Base-by-base conservation (phyloP, 2,888 invertebrate species). In the Nudaria mundana region DNA sequence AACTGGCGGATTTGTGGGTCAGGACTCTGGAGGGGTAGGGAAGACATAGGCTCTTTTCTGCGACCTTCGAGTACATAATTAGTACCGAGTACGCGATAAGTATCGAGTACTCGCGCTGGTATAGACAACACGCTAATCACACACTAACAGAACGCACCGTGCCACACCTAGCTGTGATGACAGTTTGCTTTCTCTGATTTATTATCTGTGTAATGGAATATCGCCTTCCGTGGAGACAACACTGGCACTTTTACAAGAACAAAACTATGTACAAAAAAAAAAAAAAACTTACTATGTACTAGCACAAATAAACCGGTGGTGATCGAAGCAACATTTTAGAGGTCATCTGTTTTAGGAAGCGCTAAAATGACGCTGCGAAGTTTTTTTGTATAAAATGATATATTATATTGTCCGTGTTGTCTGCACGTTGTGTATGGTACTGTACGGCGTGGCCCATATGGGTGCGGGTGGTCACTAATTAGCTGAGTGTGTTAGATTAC, bases 101-200 rank as follows among this genome's bases (percentile, higher is more conserved):
- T n/a, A n/a, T n/a, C n/a, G n/a, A n/a, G n/a, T 32, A 22, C 36
- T 36, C 41, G 44, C 38, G 43, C 30, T 38, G 28, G 34, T 31
- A 30, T 36, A 35, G 34, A 30, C 40, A 44, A 48, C 50, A 44
- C 46, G 44, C 48, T 52, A 64, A 78, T 76, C 77, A 71, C 64
- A 62, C 67, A 66, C 66, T 64, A 63, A 72, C 65, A 66, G 60
- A 66, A 64, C 70, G 81, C 81, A 77, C 77, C 73, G 81, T 81
- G 84, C 79, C 84, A 83, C 83, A 79, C 77, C 70, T 72, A 82
- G 81, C 84, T 86, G 88, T 87, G 87, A 86, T 88, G 87, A 83
- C 72, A 68, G 73, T 78, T 82, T 79, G 77, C 77, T 78, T 79
- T 63, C 64, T 81, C 76, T 75, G 61, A 68, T 77, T 79, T 74